Base-by-base conservation (phyloP, 2,888 invertebrate species). In the Sarcophaga rosellei region DNA sequence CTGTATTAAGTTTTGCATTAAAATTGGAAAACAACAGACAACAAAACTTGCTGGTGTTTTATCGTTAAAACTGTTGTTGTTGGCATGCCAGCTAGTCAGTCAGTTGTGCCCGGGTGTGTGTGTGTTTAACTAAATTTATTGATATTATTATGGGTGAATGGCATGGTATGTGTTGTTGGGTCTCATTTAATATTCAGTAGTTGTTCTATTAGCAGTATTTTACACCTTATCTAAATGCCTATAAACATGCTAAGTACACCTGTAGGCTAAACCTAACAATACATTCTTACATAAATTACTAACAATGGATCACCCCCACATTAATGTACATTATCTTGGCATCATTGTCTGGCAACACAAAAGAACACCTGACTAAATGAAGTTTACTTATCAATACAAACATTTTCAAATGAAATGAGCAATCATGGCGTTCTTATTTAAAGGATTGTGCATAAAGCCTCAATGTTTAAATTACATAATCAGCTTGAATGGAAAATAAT, bases 221-320 rank as follows among this genome's bases (percentile, higher is more conserved):
- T 81, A 75, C 74, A 74, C 63, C 61, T 86, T 84, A 81, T 84
- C 81, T 84, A 17, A 69, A 62, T 66, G 61, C 61, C 62, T 62
- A 84, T 84, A 78, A 84, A 81, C 77, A 84, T 81, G 83, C 77
- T 69, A 84, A 78, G 70, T 81, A 70, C 74, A 84, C 57, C 81
- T 84, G 74, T 78, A 81, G 75, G 84, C 86, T 66, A 68, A 53
- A 68, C n/a, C 47, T 68, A 61, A 72, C 21, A 35, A 62, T n/a
- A 21, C 45, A n/a, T 23, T 53, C 25, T 10, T 21, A 53, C 25
- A 59, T 63, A 69, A 74, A 79, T 77, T 72, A 61, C 35, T 17
- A 53, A 23, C 8, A 72, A 20, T 15, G 4, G 15, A 0, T 17
- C 47, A 0, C 47, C 4, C 15, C 15, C 62, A 59, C 63, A 62